These are phyloP conservation scores for Lateolabrax maculatus DNA, from an alignment of 2,797 vertebrate genomes.

Conservation along the genomic window DNA sequence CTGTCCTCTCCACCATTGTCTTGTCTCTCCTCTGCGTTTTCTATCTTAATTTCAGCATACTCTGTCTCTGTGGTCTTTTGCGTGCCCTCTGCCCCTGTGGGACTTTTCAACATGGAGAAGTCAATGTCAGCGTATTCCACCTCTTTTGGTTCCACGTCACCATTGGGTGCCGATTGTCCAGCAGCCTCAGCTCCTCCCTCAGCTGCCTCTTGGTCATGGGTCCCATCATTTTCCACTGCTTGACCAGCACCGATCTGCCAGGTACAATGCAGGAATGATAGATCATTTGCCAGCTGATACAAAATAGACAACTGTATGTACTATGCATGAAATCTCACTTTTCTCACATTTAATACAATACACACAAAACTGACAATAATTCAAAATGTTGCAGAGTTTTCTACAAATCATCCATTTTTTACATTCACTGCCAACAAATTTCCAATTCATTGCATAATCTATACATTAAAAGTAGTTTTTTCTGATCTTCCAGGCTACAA, in stretches of 20 bases:
- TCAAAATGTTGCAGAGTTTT: not conserved
- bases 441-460: not conserved
- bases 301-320: not conserved
- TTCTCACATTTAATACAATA: no score
- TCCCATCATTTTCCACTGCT: slow-evolving; percentile 16
- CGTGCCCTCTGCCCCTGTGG: not conserved
- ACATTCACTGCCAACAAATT: not conserved
- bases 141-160: slow-evolving; percentile 31
- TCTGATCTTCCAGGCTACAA: not conserved
- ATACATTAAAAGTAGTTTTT: no score
- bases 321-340: not conserved
- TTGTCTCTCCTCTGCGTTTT: not conserved
- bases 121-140: slow-evolving; percentile 72
- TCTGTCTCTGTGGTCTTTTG: slow-evolving; percentile 48
- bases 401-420: not conserved
- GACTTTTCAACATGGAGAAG: slow-evolving; percentile 55
- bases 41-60: slow-evolving; percentile 78
- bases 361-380: not conserved
- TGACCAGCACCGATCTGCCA: slow-evolving; percentile 40
- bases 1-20: not conserved
- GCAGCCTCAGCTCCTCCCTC: not conserved
- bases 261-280: not conserved
- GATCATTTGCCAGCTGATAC: not conserved
- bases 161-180: not conserved
- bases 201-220: slow-evolving; percentile 1